phyloP scores from a whole-genome alignment of 1,140 invertebrate species.

The Drosophila takahashii region DNA sequence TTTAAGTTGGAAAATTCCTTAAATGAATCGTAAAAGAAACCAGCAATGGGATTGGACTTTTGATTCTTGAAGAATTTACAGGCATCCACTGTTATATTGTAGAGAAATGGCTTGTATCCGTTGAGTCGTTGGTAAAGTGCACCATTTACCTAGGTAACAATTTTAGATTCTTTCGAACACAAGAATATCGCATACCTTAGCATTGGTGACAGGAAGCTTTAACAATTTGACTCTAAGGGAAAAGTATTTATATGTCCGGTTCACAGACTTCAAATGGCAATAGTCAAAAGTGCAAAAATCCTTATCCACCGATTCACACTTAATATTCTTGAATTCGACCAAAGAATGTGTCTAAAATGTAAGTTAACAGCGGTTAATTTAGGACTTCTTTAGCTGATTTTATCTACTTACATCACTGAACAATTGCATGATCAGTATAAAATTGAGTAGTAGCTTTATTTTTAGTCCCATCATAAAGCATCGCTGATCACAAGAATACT shows the following conservation, averaged over 20 bases:
- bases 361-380: background rate
- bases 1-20: background rate
- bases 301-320: background rate
- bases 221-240: background rate
- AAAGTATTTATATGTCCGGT: constrained; percentile 1
- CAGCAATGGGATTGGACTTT: background rate
- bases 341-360: background rate
- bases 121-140: background rate
- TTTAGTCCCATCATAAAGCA: background rate
- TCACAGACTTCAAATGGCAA: background rate
- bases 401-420: background rate
- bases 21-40: background rate
- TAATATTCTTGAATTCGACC: constrained; percentile 3
- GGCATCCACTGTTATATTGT: background rate
- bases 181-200: background rate
- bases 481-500: background rate
- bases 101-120: constrained; percentile 4
- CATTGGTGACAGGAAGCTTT: background rate
- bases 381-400: background rate
- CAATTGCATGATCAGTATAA: background rate
- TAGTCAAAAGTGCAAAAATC: background rate
- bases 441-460: background rate
- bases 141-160: background rate
- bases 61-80: background rate
- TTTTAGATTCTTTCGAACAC: background rate